Percentiles rank a stretch among this genome's conserved stretches.
phyloP scores from a whole-genome alignment of 2,113 vertebrate genomes.

The Hippocampus zosterae region DNA sequence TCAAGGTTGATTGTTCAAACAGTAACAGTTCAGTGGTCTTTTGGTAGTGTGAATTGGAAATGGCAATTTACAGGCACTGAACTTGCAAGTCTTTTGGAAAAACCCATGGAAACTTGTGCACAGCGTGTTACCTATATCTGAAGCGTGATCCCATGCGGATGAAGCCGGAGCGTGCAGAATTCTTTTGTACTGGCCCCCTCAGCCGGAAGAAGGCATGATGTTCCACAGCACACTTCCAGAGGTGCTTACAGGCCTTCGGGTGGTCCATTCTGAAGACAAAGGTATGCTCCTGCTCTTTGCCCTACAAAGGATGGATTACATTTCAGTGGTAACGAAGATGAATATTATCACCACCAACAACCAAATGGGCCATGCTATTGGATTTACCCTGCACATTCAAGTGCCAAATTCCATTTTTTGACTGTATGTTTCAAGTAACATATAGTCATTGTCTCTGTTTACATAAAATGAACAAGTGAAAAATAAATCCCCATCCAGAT shows the following conservation, averaged over 20 bases:
- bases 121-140: constrained; percentile 83
- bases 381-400: no score
- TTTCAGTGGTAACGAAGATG: not conserved
- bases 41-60: not conserved
- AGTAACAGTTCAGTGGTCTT: not conserved
- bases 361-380: no score
- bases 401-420: no score
- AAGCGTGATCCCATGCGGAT: constrained; percentile 96
- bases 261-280: constrained; percentile 97
- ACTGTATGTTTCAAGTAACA: no score
- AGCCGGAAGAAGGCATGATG: constrained; percentile 97
- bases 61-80: not conserved
- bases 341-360: no score
- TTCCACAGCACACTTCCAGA: constrained; percentile 98
- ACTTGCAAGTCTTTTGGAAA: not conserved
- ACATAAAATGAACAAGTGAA: no score
- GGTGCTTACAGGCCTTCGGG: constrained; percentile 95
- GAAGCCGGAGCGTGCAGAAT: constrained; percentile 81
- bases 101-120: not conserved
- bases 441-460: no score
- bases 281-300: constrained; percentile 97
- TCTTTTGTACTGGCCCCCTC: constrained; percentile 87
- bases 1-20: not conserved
- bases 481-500: no score
- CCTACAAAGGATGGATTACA: constrained; percentile 63